Evolutionary conservation across 2,113 vertebrate species (phyloP).

Genomic region (Indicator indicator): DNA sequence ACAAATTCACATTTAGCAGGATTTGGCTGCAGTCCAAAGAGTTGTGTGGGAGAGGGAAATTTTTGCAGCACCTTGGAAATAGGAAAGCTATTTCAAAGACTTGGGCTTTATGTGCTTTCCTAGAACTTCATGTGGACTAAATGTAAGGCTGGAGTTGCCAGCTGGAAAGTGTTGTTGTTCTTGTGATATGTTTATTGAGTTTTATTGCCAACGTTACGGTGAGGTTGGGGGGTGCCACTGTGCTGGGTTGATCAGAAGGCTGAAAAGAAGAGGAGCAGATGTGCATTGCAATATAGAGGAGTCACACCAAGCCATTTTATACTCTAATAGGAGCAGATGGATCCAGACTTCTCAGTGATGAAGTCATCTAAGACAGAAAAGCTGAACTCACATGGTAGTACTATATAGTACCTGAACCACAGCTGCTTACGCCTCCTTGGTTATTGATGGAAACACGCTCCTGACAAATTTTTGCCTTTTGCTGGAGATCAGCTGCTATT

Average conservation of each 20-base stretch:
- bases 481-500: background rate
- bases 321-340: slow-evolving; percentile 5
- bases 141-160: background rate
- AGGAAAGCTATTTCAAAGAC: background rate
- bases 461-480: background rate
- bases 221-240: background rate
- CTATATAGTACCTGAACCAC: background rate
- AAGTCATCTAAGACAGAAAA: background rate
- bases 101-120: background rate
- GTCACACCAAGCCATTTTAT: background rate
- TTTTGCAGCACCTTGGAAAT: background rate
- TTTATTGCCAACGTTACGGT: background rate
- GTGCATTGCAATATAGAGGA: background rate
- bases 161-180: background rate
- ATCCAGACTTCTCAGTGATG: background rate
- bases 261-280: background rate
- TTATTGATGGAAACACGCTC: background rate
- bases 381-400: background rate
- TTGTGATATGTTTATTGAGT: background rate
- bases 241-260: background rate
- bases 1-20: background rate
- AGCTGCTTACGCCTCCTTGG: background rate
- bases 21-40: background rate
- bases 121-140: background rate
- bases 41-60: background rate